Evolutionary conservation across 2,888 invertebrate species (phyloP), one percentile per base, ranked within the genome.

Genomic region (Drosophila tripunctata): DNA sequence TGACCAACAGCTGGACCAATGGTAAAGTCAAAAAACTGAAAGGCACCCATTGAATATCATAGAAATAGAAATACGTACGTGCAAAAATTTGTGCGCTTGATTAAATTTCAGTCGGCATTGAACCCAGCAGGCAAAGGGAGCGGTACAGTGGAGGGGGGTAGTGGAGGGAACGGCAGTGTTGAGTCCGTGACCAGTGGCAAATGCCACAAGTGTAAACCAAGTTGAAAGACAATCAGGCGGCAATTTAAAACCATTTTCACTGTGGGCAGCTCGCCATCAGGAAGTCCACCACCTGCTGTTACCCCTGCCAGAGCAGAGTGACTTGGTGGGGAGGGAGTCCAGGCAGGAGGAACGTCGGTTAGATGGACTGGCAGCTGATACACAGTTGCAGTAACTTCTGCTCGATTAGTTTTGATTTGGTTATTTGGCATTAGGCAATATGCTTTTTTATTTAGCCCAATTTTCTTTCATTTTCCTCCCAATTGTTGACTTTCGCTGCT

Each of bases 401-500:
- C 80, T 81, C 83, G 88, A 85, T 85, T 85, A 87, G 88, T 77
- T 87, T 81, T 81, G 86, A 85, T 87, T 85, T 86, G 78, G 81
- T 87, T 84, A 78, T 87, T 78, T 50, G 75, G 84, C 75, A 77
- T 82, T 86, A 75, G 78, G 72, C 84, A 75, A 78, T 78, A 70
- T 79, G 83, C 70, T 67, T 65, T n/a, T 45, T 41, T 40, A 15
- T 27, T 62, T 47, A 33, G 38, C 41, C 47, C 66, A 54, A 51
- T 56, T 66, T n/a, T 52, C 36, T 48, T 55, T 45, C 19, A 44
- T 56, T 55, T 60, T 50, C 17, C n/a, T n/a, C 44, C 41, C 50
- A 60, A 60, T 51, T 65, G 60, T 70, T 69, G 54, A 65, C 54
- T 45, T 35, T 7, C 27, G 4, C 19, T 36, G 27, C 38, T 27